Percentiles rank a stretch among this genome's conserved stretches.
Conservation (phyloP, 2,113 vertebrate genomes). For the Pavo muticus region DNA sequence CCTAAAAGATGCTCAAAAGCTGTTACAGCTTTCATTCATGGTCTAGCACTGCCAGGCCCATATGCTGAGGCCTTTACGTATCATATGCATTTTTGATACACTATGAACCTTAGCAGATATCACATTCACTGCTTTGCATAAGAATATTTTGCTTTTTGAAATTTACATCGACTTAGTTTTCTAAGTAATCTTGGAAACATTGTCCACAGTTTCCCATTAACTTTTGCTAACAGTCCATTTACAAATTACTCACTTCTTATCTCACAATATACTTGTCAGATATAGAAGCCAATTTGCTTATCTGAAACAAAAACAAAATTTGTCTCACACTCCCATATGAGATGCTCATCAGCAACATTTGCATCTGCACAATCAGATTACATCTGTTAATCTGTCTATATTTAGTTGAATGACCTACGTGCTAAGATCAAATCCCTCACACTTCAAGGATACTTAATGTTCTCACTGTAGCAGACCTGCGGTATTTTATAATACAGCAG, state of each 20-base stretch:
- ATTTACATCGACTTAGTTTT: neutral
- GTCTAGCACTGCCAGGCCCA: neutral
- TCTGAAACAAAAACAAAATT: neutral
- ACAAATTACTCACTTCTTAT: neutral
- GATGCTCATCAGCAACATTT: neutral
- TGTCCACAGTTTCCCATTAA: fast-evolving
- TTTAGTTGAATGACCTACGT: neutral
- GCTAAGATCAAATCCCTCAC: neutral
- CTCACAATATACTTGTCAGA: fast-evolving
- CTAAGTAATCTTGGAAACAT: neutral
- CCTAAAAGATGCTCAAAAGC: neutral
- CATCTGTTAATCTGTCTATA: fast-evolving
- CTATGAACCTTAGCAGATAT: neutral
- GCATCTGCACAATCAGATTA: fast-evolving
- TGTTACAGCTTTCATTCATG: neutral
- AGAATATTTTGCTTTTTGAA: neutral
- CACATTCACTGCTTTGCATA: neutral
- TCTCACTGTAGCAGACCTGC: neutral
- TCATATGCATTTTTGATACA: fast-evolving
- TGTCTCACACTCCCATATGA: fast-evolving
- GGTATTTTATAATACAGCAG: neutral
- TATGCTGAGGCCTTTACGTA: neutral
- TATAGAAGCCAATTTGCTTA: neutral
- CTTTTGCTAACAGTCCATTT: neutral
- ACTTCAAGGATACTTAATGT: fast-evolving